Conservation (phyloP, 2,797 vertebrate species). For the Huso huso region DNA sequence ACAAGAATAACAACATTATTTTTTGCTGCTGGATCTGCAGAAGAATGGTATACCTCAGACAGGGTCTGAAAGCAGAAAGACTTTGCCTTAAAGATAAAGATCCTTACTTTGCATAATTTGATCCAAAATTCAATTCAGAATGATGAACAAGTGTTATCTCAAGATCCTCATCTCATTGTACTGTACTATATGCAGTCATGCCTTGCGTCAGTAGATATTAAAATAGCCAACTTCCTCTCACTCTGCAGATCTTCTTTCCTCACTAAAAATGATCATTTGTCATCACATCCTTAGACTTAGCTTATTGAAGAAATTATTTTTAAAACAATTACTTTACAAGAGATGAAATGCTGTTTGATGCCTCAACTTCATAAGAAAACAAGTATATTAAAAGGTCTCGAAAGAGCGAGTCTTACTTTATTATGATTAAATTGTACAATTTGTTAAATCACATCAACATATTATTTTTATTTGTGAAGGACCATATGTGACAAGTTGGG, state of each 20-base stretch:
- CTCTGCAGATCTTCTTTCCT: not conserved
- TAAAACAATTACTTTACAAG: too few species aligned
- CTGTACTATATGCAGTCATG: not conserved
- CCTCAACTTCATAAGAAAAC: too few species aligned
- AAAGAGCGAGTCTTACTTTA: too few species aligned
- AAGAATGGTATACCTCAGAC: constrained; percentile 13
- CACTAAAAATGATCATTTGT: too few species aligned
- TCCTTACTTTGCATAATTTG: constrained; percentile 12
- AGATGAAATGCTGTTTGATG: too few species aligned
- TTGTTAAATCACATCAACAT: too few species aligned
- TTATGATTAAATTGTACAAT: too few species aligned
- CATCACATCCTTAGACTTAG: too few species aligned
- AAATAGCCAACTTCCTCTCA: constrained; percentile 15
- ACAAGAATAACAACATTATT: constrained; percentile 25
- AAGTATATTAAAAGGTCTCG: too few species aligned
- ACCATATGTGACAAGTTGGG: too few species aligned
- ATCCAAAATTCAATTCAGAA: not conserved
- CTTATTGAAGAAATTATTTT: too few species aligned
- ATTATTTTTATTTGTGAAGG: too few species aligned
- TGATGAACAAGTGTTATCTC: not conserved
- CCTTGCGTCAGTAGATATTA: constrained; percentile 5
- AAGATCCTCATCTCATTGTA: not conserved
- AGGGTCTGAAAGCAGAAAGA: constrained; percentile 1
- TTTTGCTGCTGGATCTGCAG: constrained; percentile 21
- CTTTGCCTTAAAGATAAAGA: not conserved